Evolutionary conservation across 2,113 vertebrate species (phyloP).

Genomic region (Misgurnus anguillicaudatus): DNA sequence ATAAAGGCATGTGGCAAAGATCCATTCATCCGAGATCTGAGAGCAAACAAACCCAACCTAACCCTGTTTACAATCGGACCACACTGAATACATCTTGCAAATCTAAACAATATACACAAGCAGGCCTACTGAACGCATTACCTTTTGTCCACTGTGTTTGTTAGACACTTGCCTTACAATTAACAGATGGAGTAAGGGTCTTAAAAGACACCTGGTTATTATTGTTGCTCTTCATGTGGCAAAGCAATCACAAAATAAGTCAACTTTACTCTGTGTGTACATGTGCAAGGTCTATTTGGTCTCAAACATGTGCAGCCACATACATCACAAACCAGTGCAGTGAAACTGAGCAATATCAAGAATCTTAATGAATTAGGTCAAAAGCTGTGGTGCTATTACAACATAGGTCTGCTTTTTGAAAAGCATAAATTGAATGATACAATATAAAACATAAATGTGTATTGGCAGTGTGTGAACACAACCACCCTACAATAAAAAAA

Average conservation of each 20-base stretch:
- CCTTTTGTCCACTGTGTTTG: constrained; percentile 26
- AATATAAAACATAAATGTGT: no score
- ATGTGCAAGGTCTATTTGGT: no score
- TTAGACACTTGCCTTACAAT: constrained; percentile 29
- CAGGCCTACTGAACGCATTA: background rate
- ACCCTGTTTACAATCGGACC: constrained; percentile 22
- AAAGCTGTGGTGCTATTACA: no score
- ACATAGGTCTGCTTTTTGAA: background rate
- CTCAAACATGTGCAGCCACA: background rate
- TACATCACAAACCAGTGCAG: constrained; percentile 22
- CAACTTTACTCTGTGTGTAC: no score
- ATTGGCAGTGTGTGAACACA: no score
- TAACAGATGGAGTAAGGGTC: constrained; percentile 24
- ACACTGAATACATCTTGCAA: background rate
- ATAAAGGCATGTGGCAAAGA: constrained; percentile 33
- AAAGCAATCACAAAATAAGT: constrained; percentile 20
- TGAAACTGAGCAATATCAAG: constrained; percentile 8
- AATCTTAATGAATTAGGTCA: constrained; percentile 46
- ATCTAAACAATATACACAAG: constrained; percentile 17
- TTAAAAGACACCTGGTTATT: constrained; percentile 34
- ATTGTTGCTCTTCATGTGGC: constrained; percentile 11
- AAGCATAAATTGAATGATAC: constrained; percentile 7
- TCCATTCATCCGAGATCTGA: constrained; percentile 30
- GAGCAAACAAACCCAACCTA: constrained; percentile 32
- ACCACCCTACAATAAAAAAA: no score